A percentile compares a stretch with the other conserved stretches of the same genome.
Conservation (phyloP, 2,797 vertebrate species). For the Erpetoichthys calabaricus region DNA sequence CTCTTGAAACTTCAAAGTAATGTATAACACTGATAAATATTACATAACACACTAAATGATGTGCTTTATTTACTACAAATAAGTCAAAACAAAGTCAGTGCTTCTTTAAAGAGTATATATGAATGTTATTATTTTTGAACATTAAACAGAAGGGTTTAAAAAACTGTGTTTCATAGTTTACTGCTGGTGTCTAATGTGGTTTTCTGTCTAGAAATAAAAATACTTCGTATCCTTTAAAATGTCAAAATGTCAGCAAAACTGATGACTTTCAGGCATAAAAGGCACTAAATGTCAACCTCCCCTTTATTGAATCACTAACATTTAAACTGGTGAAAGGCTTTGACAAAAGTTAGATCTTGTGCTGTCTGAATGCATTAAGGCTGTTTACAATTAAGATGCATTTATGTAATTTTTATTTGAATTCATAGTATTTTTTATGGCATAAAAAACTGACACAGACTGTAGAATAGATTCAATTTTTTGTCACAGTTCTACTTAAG, state of each 20-base stretch:
- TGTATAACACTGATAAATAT: too few relatives aligned
- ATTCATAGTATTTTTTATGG: too few relatives aligned
- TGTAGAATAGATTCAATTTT: too few relatives aligned
- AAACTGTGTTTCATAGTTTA: slow-evolving; percentile 29
- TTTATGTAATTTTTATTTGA: too few relatives aligned
- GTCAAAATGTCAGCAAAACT: slow-evolving; percentile 35
- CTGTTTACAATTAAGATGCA: neutral
- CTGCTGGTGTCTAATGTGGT: slow-evolving; percentile 33
- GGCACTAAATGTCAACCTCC: slow-evolving; percentile 28
- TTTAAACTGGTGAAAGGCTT: slow-evolving; percentile 54
- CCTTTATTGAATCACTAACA: slow-evolving; percentile 34
- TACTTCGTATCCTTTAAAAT: slow-evolving; percentile 32
- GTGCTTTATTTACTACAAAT: neutral
- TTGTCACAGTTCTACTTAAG: too few relatives aligned
- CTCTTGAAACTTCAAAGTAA: neutral
- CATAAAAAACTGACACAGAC: too few relatives aligned
- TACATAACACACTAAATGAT: neutral
- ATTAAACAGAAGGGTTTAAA: neutral
- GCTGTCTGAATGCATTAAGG: neutral
- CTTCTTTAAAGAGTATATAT: neutral
- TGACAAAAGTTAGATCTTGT: slow-evolving; percentile 65
- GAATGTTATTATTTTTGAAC: too few relatives aligned
- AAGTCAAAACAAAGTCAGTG: neutral
- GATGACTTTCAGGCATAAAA: slow-evolving; percentile 32
- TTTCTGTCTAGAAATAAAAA: slow-evolving; percentile 26